Conservation (phyloP, 2,113 vertebrate genomes). For the Crotophaga sulcirostris region DNA sequence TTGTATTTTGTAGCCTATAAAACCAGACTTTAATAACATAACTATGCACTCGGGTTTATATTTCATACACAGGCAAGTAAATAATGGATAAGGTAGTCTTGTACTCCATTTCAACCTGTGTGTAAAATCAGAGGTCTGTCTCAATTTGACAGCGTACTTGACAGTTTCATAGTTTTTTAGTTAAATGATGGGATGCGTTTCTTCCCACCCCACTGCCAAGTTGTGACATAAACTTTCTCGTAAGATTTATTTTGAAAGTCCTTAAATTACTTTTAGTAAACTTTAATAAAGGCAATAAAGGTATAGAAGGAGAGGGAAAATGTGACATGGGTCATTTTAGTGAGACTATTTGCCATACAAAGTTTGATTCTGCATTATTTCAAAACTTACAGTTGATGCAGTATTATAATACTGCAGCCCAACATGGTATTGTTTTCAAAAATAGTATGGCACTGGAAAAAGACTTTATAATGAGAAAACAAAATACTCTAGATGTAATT, state of each 20-base stretch:
- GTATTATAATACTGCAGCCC: neutral
- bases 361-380: neutral
- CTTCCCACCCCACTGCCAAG: fast-evolving
- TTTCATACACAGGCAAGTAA: neutral
- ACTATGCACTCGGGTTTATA: neutral
- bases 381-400: neutral
- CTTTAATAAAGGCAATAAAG: neutral
- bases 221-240: neutral
- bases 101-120: neutral
- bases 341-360: neutral
- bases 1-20: neutral
- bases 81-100: neutral
- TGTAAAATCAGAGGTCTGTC: neutral
- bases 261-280: neutral
- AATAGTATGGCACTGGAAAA: neutral
- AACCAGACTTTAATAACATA: neutral
- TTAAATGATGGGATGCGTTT: neutral
- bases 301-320: neutral
- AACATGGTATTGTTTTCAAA: neutral
- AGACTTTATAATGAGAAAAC: neutral
- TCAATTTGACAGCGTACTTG: neutral
- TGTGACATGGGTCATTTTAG: neutral
- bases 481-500: neutral
- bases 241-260: neutral
- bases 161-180: neutral